These are phyloP conservation scores for Xerus rutilus DNA, from an alignment of 2,797 vertebrate species.

Conservation along the genomic window DNA sequence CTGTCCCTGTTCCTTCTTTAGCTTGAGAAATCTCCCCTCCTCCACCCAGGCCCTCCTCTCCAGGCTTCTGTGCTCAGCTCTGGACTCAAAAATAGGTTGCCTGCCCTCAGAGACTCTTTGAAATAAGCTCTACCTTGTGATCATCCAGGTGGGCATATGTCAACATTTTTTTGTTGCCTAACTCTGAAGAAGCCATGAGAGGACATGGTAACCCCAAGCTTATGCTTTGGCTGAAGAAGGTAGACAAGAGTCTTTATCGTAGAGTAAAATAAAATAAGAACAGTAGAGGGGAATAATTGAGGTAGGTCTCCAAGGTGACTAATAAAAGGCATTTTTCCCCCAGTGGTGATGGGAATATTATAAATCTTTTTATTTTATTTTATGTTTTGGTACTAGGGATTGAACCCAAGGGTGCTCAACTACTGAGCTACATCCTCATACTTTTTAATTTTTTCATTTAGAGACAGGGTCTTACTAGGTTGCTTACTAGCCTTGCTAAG, in stretches of 20 bases:
- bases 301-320: background rate
- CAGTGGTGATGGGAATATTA: background rate
- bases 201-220: background rate
- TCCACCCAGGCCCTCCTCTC: background rate
- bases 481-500: no score
- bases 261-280: conserved; percentile 39
- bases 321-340: background rate
- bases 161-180: background rate
- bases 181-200: background rate
- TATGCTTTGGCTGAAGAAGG: background rate
- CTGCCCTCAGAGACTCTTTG: background rate
- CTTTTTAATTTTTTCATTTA: no score
- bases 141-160: background rate
- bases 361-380: background rate
- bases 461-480: no score
- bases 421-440: no score
- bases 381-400: no score
- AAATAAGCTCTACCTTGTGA: background rate
- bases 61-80: background rate
- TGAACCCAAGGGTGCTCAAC: no score
- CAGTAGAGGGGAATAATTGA: background rate
- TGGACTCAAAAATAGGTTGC: background rate
- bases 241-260: background rate
- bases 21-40: background rate
- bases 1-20: background rate